A percentile compares a stretch with the other conserved stretches of the same genome.
Evolutionary conservation across 2,797 vertebrate genomes (phyloP).

Genomic region (Agapornis canus): DNA sequence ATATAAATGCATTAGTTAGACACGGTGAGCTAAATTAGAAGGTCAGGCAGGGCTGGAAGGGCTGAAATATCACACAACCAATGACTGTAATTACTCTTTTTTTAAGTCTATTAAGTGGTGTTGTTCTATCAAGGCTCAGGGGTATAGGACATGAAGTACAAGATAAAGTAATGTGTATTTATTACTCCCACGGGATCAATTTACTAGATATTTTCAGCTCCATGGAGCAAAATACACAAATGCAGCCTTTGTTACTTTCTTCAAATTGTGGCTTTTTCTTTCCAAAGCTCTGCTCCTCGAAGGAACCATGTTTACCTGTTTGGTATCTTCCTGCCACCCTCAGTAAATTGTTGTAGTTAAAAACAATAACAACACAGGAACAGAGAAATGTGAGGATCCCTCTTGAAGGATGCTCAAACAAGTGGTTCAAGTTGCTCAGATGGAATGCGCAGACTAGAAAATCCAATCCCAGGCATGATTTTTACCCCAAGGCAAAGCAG

Average conservation of each 20-base stretch:
- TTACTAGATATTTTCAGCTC: constrained; percentile 86
- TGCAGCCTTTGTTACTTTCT: constrained; percentile 79
- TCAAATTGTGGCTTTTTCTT: constrained; percentile 71
- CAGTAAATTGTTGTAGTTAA: neutral
- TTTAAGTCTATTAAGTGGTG: constrained; percentile 89
- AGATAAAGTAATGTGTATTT: constrained; percentile 91
- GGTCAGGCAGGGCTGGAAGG: constrained; percentile 86
- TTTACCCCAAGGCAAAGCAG: constrained; percentile 51
- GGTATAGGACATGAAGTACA: constrained; percentile 86
- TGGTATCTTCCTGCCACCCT: neutral
- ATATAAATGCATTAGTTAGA: constrained; percentile 85
- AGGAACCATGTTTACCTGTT: neutral
- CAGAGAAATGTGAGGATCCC: neutral
- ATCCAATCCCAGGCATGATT: constrained; percentile 5
- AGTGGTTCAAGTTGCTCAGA: constrained; percentile 15
- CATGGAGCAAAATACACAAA: constrained; percentile 83
- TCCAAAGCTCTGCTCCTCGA: constrained; percentile 46
- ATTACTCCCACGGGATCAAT: constrained; percentile 89
- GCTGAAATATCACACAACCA: constrained; percentile 85
- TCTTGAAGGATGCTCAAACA: constrained; percentile 25
- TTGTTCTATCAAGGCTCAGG: constrained; percentile 85
- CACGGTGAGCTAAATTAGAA: constrained; percentile 85
- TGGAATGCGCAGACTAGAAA: constrained; percentile 29
- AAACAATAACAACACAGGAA: neutral
- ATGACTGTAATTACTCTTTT: constrained; percentile 88